Evolutionary conservation across 1,140 invertebrate species (phyloP), one percentile per base, ranked within the genome.

Genomic region (Cyclargus thomasi): DNA sequence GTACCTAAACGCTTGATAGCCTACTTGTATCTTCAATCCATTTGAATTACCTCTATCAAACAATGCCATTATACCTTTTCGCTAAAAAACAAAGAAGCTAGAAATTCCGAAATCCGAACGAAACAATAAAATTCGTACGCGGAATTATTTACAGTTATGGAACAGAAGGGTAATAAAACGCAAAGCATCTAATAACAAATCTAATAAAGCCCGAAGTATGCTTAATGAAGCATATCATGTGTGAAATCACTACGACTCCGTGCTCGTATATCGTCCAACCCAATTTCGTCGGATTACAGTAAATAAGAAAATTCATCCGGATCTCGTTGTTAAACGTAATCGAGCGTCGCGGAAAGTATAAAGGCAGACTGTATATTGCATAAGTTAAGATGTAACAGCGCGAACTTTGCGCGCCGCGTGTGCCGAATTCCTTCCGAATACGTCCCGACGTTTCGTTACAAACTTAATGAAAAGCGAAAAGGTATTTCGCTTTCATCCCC

Each of bases 381-480:
- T 90, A 90, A 90, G 87, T 89, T 89, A 80, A 80, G 83, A 85
- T 88, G 84, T 86, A 80, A 89, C 86, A 88, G 86, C 86, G 85
- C 81, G 87, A 89, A 89, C 78, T 89, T 89, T 79, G 79, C 82
- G 77, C 80, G 77, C 77, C 82, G 75, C 84, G 84, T 86, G 86
- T 83, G 81, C 81, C 70, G 77, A 79, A 84, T 87, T 80, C 78
- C 86, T 79, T 81, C 79, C 77, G 70, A 75, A 76, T 29, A 81
- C 83, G 76, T 73, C 76, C 74, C 57, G 68, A 53, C 71, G 72
- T 69, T 39, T 62, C 64, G 21, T 64, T 69, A 62, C 64, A 70
- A 57, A 29, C 47, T 67, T 63, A 36, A 64, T 64, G 63, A 63
- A 63, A 67, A 67, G 36, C 39, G 39, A 47, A 47, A 47, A 47